A percentile compares a stretch with the other conserved stretches of the same genome.
These are phyloP conservation scores for Perca flavescens DNA, from an alignment of 2,113 vertebrate genomes.

Conservation along the genomic window DNA sequence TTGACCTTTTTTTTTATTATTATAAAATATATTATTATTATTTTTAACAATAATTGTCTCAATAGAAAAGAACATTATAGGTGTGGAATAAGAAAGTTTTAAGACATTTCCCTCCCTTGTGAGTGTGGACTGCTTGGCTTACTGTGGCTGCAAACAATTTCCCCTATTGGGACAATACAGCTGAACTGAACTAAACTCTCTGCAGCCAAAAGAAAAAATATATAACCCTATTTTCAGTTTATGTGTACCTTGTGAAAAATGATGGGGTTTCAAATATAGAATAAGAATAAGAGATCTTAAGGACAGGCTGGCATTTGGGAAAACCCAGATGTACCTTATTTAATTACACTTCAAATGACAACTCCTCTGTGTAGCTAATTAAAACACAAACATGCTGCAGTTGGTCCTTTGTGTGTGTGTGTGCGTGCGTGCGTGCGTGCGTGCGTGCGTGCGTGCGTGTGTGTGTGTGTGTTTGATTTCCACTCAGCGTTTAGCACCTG, in stretches of 20 bases:
- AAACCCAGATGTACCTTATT: not conserved
- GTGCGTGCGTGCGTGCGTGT: not conserved
- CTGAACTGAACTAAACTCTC: too few species aligned
- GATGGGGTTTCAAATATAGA: not conserved
- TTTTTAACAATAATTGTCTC: too few species aligned
- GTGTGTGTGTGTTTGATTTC: conserved; percentile 7
- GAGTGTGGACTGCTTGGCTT: too few species aligned
- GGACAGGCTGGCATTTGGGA: not conserved
- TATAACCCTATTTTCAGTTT: not conserved
- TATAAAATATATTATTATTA: too few species aligned
- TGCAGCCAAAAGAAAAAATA: too few species aligned
- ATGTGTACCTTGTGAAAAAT: not conserved
- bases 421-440: not conserved
- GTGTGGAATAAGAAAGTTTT: too few species aligned
- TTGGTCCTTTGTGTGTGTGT: not conserved
- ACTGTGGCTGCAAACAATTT: too few species aligned
- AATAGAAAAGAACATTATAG: too few species aligned
- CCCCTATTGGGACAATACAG: too few species aligned
- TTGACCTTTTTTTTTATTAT: too few species aligned
- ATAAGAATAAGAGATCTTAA: not conserved
- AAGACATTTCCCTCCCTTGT: too few species aligned
- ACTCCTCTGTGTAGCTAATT: conserved; percentile 25
- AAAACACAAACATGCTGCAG: conserved; percentile 13
- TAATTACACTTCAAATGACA: conserved; percentile 14
- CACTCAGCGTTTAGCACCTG: conserved; percentile 22